Base-by-base conservation (phyloP, 2,888 invertebrate genomes). In the Cheilosia vernalis region DNA sequence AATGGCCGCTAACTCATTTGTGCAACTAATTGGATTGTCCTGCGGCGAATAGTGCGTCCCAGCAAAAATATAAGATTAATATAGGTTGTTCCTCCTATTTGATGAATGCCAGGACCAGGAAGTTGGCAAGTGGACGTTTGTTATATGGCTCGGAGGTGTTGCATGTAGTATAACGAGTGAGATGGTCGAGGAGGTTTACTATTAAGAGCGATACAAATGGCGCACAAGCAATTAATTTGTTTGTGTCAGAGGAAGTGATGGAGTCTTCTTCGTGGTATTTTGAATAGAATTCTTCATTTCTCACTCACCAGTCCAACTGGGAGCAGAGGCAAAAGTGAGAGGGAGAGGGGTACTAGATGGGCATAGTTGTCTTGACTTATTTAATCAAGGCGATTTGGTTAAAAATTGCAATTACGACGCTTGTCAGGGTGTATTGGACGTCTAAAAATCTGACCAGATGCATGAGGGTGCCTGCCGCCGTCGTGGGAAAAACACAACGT, bases 1-100 rank as follows among this genome's bases (percentile, higher is more conserved):
- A 79, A 84, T 83, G 73, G 61, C 47, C 51, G 67, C 72, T 44
- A 83, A 72, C 83, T 79, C 79, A 79, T 84, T 84, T 84, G 69
- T 58, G 79, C 58, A 64, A 33, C 37, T 76, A 82, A 76, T 82
- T 82, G 82, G 82, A 76, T 70, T 82, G 76, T 64, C 82, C 70
- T 30, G 76, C 40, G 82, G 82, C 70, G 24, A 55, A 47, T 63
- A 63, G 73, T 73, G 63, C 73, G 63, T 63, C 55, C 55, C 51
- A 55, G 74, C 53, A 77, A 53, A 47, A 73, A 83, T 83, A 67
- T 9, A 66, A 67, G 77, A 77, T 60, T 64, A 72, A 72, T 77
- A 47, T 27, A 73, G 44, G 73, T 56, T 67, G 67, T 73, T 73
- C 56, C 61, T 37, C 33, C 67, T 42, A 44, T 37, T 74, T 74